Percentiles rank a stretch among this genome's conserved stretches.
These are phyloP conservation scores for Dissostichus mawsoni DNA, from an alignment of 2,113 vertebrate genomes.

Conservation along the genomic window DNA sequence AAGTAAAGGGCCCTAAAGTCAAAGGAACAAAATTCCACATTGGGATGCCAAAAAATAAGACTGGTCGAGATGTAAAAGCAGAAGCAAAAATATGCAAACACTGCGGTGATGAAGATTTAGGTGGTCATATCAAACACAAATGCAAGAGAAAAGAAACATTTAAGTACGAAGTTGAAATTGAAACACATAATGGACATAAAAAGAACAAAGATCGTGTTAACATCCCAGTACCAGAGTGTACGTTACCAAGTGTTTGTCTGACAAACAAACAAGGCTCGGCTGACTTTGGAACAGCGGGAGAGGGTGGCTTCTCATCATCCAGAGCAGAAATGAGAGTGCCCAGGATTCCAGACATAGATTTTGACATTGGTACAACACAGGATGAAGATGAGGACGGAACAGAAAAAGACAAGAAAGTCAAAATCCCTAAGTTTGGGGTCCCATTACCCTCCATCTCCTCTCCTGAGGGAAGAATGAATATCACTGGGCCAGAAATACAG, in stretches of 20 bases:
- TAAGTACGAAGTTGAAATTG: slow-evolving; percentile 44
- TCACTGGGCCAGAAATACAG: slow-evolving; percentile 65
- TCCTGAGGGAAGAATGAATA: slow-evolving; percentile 51
- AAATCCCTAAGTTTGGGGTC: slow-evolving; percentile 86
- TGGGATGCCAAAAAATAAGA: slow-evolving; percentile 79
- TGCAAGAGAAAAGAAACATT: slow-evolving; percentile 16
- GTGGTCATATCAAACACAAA: slow-evolving; percentile 23
- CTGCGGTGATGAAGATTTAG: slow-evolving; percentile 25
- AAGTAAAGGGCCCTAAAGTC: slow-evolving; percentile 70
- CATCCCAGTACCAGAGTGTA: slow-evolving; percentile 23
- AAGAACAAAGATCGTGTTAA: slow-evolving; percentile 36
- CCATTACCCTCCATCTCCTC: slow-evolving; percentile 78
- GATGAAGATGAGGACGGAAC: slow-evolving; percentile 58
- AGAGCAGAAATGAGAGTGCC: slow-evolving; percentile 66
- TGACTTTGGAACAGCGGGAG: slow-evolving; percentile 12
- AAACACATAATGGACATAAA: slow-evolving; percentile 50
- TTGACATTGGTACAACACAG: slow-evolving; percentile 74
- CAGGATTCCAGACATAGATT: slow-evolving; percentile 77
- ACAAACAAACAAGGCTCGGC: slow-evolving; percentile 15
- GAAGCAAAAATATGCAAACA: slow-evolving; percentile 59
- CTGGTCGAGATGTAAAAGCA: slow-evolving; percentile 36
- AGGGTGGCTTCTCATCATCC: slow-evolving; percentile 23
- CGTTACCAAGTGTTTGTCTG: slow-evolving; percentile 36
- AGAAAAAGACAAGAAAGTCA: slow-evolving; percentile 76
- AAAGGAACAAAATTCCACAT: slow-evolving; percentile 83